phyloP scores from a whole-genome alignment of 2,888 invertebrate species.

The Acrobeloides nanus region DNA sequence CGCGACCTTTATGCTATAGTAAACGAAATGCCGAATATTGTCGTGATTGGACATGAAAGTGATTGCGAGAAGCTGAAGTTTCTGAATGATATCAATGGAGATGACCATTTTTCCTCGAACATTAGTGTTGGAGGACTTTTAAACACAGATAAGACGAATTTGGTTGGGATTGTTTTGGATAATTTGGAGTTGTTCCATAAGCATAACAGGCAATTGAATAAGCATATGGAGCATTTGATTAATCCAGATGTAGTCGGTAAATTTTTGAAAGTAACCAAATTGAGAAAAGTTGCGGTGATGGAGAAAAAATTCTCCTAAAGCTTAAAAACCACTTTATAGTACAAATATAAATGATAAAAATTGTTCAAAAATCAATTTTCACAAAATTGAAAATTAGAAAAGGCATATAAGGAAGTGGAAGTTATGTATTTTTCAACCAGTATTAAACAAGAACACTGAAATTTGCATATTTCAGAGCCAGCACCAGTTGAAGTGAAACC shows the following conservation, averaged over 20 bases:
- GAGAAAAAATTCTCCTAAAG: too few species aligned
- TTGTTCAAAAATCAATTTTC: not conserved
- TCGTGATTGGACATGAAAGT: slow-evolving; percentile 59
- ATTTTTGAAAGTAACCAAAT: too few species aligned
- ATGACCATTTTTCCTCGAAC: slow-evolving; percentile 62
- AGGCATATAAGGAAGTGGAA: not conserved
- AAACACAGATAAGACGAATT: slow-evolving; percentile 65
- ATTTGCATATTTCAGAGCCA: slow-evolving; percentile 1
- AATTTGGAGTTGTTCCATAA: slow-evolving; percentile 48
- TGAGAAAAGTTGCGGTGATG: too few species aligned
- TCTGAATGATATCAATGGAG: slow-evolving; percentile 75
- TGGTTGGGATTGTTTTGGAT: slow-evolving; percentile 46
- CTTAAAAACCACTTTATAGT: too few species aligned
- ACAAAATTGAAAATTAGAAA: not conserved
- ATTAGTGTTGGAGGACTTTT: slow-evolving; percentile 73
- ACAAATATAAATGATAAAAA: too few species aligned
- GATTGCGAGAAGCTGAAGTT: slow-evolving; percentile 59
- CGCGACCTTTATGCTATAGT: slow-evolving; percentile 70
- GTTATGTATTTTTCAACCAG: not conserved
- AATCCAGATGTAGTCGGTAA: slow-evolving; percentile 8
- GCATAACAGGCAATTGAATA: slow-evolving; percentile 22
- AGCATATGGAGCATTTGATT: slow-evolving; percentile 16
- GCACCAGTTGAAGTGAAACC: slow-evolving; percentile 28
- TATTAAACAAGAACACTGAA: not conserved
- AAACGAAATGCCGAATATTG: slow-evolving; percentile 63